Evolutionary conservation across 2,797 vertebrate species (phyloP), one percentile per base, ranked within the genome.

Genomic region (Cygnus olor): DNA sequence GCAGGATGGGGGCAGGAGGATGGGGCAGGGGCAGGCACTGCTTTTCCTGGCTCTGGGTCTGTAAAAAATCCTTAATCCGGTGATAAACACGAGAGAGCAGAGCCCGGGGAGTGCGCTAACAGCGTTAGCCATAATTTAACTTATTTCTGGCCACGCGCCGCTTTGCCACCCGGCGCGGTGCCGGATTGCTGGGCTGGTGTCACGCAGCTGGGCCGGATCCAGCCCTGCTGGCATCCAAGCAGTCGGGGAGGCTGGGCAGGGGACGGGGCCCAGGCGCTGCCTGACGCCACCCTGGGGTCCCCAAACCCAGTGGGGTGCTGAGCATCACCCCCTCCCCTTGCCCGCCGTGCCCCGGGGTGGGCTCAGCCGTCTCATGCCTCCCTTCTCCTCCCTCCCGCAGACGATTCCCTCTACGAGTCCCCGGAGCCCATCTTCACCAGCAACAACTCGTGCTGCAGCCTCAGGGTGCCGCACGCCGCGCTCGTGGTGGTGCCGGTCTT

Each of bases 391-490:
- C 65, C 10, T 21, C 1, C 96, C 95, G 28, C 97, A 99, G 99
- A 99, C 89, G 99, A 99, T 94, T 99, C 98, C 53, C 98, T 99
- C 86, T 99, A 99, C 10, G 99, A 99, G 92, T 99, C 99, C 90
- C 99, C 99, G 0, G 99, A 99, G 97, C 99, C 99, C 36, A 99
- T 99, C 97, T 98, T 99, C 98, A 99, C 99, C 96, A 99, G 99
- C 95, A 99, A 98, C 93, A 98, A 98, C 97, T 98, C 98, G 66
- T 98, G 98, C 96, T 96, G 98, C 40, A 91, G 98, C 95, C 97
- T 97, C 96, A 92, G 95, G 57, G 78, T 97, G 91, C 96, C 98
- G 10, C 96, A 60, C 54, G 92, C 98, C 16, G 83, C 93, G 93
- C 98, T 98, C 21, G 95, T 95, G 84, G 93, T 98, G 17, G 96